phyloP scores from a whole-genome alignment of 2,888 invertebrate genomes.

The Mythimna albipuncta region DNA sequence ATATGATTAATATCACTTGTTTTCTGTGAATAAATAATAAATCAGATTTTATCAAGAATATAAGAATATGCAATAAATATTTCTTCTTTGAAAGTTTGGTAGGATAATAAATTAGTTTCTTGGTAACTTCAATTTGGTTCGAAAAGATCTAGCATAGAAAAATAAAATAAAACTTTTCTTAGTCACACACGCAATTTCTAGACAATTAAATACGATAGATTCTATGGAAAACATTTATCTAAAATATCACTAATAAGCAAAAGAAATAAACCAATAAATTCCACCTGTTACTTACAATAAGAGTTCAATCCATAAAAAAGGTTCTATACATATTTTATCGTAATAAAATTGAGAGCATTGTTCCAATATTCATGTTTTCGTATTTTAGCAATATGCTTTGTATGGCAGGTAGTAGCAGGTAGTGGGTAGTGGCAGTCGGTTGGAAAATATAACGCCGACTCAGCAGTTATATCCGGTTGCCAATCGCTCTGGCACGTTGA shows the following conservation, averaged over 20 bases:
- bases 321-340: slow-evolving; percentile 49
- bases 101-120: slow-evolving; percentile 17
- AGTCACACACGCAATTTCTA: neutral
- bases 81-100: slow-evolving; percentile 6
- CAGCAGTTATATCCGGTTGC: slow-evolving; percentile 20
- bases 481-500: slow-evolving; percentile 26
- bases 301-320: slow-evolving; percentile 33
- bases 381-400: slow-evolving; percentile 30
- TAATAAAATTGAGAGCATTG: slow-evolving; percentile 46
- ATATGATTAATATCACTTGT: slow-evolving; percentile 11
- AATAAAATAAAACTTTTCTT: neutral
- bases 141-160: neutral
- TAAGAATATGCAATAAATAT: slow-evolving; percentile 19
- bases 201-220: neutral
- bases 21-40: slow-evolving; percentile 32
- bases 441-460: slow-evolving; percentile 28
- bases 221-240: neutral
- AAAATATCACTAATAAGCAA: neutral
- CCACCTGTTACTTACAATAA: slow-evolving; percentile 30
- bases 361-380: slow-evolving; percentile 52
- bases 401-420: slow-evolving; percentile 8
- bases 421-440: slow-evolving; percentile 1
- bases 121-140: slow-evolving; percentile 10
- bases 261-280: slow-evolving; percentile 6
- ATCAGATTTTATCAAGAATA: slow-evolving; percentile 31